Percentiles rank a stretch among this genome's conserved stretches.
These are phyloP conservation scores for Corvus hawaiiensis DNA, from an alignment of 2,113 vertebrate species.

Conservation along the genomic window DNA sequence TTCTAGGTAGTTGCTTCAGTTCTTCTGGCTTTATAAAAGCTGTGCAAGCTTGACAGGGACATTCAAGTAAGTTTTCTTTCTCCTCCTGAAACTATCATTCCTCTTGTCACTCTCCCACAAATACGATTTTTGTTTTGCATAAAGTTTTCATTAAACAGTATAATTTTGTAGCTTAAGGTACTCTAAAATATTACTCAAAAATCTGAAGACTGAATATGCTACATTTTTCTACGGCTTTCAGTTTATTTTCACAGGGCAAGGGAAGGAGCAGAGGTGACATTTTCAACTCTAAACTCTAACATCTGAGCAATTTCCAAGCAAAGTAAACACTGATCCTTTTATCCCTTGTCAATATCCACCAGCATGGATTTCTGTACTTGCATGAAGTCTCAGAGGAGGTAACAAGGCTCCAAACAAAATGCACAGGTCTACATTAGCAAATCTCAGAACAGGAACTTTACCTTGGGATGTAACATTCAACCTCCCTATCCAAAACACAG, in stretches of 20 bases:
- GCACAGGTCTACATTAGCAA: background rate
- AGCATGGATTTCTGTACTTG: background rate
- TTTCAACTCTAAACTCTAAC: background rate
- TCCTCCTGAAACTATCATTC: background rate
- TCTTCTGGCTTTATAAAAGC: background rate
- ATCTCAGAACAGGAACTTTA: background rate
- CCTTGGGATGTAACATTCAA: background rate
- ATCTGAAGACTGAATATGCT: background rate
- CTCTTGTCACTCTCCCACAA: background rate
- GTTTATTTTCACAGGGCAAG: background rate
- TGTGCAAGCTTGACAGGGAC: background rate
- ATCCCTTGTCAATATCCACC: background rate
- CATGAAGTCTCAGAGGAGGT: background rate
- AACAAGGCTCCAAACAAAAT: background rate
- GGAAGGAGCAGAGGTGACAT: background rate
- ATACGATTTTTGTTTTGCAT: background rate
- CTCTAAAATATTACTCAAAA: background rate
- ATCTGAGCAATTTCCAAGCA: background rate
- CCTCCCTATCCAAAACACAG: background rate
- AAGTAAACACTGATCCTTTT: background rate
- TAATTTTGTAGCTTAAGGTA: background rate
- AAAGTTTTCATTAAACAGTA: background rate
- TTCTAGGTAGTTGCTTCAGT: background rate
- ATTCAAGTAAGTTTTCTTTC: background rate
- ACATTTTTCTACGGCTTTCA: background rate